phyloP scores from a whole-genome alignment of 2,888 invertebrate species.

The Yponomeuta plumbellus region DNA sequence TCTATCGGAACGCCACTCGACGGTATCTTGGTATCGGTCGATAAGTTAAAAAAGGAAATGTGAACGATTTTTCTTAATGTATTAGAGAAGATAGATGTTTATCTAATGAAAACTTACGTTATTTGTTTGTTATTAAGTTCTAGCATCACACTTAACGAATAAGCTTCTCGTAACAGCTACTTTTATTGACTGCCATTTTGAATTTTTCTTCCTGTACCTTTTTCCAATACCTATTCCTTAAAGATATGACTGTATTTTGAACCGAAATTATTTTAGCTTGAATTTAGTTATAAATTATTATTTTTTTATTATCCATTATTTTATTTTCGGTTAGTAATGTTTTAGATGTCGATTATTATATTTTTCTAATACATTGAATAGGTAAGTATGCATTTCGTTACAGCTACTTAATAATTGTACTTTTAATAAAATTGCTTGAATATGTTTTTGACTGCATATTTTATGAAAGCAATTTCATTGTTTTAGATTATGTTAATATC shows the following conservation, averaged over 20 bases:
- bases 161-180: background rate
- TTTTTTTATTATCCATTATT: slow-evolving; percentile 19
- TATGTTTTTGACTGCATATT: slow-evolving; percentile 17
- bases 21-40: no score
- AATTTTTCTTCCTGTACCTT: background rate
- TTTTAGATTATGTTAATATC: background rate
- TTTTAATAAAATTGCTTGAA: slow-evolving; percentile 15
- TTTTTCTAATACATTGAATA: slow-evolving; percentile 31
- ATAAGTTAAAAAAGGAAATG: no score
- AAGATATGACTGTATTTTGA: background rate
- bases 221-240: background rate
- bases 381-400: slow-evolving; percentile 26
- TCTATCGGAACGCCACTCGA: no score
- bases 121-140: background rate
- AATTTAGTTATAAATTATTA: slow-evolving; percentile 21
- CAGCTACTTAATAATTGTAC: slow-evolving; percentile 25
- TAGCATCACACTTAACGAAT: background rate
- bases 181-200: slow-evolving; percentile 7
- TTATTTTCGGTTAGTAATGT: slow-evolving; percentile 15
- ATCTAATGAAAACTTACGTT: background rate
- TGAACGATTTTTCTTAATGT: no score
- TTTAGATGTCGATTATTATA: slow-evolving; percentile 34
- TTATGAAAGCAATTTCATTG: slow-evolving; percentile 33
- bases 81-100: no score
- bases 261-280: slow-evolving; percentile 12